Conservation (phyloP, 1,140 invertebrate species). For the Drosophila elegans region DNA sequence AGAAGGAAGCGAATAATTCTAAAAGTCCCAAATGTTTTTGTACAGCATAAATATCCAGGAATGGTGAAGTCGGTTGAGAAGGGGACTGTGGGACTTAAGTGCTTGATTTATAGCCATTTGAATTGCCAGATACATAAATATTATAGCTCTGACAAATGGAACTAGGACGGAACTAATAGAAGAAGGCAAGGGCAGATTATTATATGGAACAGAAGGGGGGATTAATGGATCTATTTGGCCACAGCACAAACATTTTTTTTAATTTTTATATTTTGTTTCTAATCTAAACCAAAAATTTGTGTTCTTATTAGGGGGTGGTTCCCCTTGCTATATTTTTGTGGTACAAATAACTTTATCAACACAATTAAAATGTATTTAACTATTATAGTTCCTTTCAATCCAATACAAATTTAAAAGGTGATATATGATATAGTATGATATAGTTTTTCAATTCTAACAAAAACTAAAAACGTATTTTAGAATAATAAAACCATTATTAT, state of each 20-base stretch:
- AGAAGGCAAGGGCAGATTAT: conserved; percentile 34
- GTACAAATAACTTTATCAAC: no score
- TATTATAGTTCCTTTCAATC: no score
- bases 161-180: conserved; percentile 51
- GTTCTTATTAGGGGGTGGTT: no score
- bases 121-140: conserved; percentile 79
- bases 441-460: no score
- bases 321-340: no score
- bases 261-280: no score
- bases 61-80: conserved; percentile 18
- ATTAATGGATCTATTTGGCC: conserved; percentile 27
- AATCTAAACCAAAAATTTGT: no score
- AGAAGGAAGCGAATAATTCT: conserved; percentile 41
- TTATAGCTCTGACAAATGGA: conserved; percentile 76
- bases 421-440: no score
- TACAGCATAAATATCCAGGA: conserved; percentile 17
- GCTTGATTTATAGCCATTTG: conserved; percentile 75
- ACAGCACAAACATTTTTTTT: background rate
- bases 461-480: no score
- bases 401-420: no score
- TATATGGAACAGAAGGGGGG: conserved; percentile 13
- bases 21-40: conserved; percentile 30
- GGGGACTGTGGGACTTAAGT: conserved; percentile 62
- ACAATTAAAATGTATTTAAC: no score
- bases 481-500: no score